These are phyloP conservation scores for Hippopotamus amphibius DNA, from an alignment of 2,113 vertebrate species.

Conservation along the genomic window DNA sequence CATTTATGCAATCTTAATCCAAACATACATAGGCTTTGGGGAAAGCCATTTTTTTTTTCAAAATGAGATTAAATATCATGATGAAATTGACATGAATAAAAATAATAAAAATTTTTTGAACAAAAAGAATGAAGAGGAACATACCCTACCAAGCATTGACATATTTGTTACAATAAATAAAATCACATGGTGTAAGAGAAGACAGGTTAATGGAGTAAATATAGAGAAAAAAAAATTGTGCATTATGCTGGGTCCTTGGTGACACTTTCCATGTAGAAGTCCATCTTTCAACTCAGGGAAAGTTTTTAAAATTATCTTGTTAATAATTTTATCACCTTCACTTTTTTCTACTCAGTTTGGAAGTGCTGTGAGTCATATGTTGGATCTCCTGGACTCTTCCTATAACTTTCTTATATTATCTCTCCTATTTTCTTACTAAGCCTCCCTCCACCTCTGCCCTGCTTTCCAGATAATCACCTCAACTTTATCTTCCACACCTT, in stretches of 20 bases:
- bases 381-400: background rate
- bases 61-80: background rate
- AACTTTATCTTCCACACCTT: background rate
- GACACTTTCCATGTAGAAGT: background rate
- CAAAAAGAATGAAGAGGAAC: background rate
- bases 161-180: background rate
- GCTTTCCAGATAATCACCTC: background rate
- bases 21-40: background rate
- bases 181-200: background rate
- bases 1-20: background rate
- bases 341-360: background rate
- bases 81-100: constrained; percentile 10
- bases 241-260: background rate
- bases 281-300: background rate
- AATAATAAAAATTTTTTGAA: background rate
- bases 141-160: background rate
- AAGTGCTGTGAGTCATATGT: background rate
- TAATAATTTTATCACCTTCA: background rate
- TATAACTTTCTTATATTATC: background rate
- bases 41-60: background rate
- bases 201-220: background rate
- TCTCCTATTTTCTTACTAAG: background rate
- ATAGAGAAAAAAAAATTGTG: background rate
- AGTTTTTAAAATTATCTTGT: background rate
- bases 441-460: background rate